Conservation (phyloP, 2,797 vertebrate species). For the Acestrorhynchus altus region DNA sequence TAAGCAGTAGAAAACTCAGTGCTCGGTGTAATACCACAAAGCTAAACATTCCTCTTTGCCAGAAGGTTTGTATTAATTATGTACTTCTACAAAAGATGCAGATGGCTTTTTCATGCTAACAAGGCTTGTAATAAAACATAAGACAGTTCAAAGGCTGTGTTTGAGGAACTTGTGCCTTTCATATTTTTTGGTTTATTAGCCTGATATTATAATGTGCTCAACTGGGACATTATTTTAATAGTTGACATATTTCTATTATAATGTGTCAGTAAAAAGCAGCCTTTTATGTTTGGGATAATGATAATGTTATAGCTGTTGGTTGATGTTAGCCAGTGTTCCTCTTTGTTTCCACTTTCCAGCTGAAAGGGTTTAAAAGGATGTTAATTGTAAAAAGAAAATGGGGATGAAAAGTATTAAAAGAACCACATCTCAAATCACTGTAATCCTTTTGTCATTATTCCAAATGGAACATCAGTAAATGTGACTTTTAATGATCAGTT, state of each 20-base stretch:
- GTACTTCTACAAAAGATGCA: neutral
- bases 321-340: neutral
- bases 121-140: neutral
- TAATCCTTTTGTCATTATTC: neutral
- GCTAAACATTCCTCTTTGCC: neutral
- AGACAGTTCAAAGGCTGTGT: neutral
- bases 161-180: neutral
- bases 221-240: neutral
- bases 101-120: neutral
- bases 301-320: neutral
- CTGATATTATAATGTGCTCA: neutral
- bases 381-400: neutral
- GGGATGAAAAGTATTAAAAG: neutral
- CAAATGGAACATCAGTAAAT: neutral
- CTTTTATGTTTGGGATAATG: neutral
- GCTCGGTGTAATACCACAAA: neutral
- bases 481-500: neutral
- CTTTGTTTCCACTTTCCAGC: neutral
- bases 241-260: neutral
- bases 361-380: neutral
- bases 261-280: neutral
- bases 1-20: neutral
- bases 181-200: neutral
- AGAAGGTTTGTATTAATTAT: constrained; percentile 1
- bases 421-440: neutral